Evolutionary conservation across 2,888 invertebrate genomes (phyloP).

Genomic region (Chirona hameri): DNA sequence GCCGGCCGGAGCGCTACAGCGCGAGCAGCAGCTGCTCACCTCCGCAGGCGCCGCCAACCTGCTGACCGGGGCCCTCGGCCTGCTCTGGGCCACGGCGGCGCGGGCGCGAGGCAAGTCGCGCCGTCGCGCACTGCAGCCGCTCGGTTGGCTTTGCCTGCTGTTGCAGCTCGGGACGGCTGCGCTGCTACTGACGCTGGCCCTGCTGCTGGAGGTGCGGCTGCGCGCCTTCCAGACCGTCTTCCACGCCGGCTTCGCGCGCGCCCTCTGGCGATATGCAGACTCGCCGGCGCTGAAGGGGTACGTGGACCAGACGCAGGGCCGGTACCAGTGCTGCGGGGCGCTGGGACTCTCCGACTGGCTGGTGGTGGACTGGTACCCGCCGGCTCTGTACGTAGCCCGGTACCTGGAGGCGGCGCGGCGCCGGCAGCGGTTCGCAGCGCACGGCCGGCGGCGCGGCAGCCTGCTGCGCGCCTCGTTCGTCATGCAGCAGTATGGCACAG

Average conservation of each 20-base stretch:
- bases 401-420: not conserved
- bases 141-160: not conserved
- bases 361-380: constrained; percentile 27
- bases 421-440: not conserved
- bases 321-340: constrained; percentile 6
- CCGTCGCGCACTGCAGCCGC: not conserved
- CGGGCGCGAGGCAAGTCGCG: constrained; percentile 4
- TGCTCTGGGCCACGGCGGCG: not conserved
- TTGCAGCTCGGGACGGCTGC: not conserved
- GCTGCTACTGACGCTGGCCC: not conserved
- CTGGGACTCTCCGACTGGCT: constrained; percentile 9
- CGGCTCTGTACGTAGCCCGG: not conserved
- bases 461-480: not conserved
- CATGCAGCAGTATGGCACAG: not conserved
- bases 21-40: not conserved
- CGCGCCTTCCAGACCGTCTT: not conserved
- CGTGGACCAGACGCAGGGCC: not conserved
- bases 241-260: not conserved
- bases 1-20: not conserved
- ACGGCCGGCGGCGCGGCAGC: not conserved
- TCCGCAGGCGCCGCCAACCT: not conserved
- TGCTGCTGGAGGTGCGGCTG: not conserved
- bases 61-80: not conserved
- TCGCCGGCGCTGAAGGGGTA: not conserved
- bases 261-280: not conserved